phyloP scores from a whole-genome alignment of 2,113 vertebrate genomes.

The Colistium nudipinnis region DNA sequence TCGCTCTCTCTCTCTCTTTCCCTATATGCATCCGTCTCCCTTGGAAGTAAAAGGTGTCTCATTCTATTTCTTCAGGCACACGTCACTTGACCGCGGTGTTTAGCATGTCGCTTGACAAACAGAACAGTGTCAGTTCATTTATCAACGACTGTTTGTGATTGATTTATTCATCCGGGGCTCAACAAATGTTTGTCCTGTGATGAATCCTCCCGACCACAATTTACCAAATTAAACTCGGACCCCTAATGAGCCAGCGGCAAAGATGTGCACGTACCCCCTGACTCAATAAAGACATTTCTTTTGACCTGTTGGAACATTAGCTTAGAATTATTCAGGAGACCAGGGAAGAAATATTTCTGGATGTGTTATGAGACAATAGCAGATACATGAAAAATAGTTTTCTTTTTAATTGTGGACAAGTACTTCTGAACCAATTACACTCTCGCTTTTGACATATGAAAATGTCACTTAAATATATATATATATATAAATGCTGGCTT shows the following conservation, averaged over 20 bases:
- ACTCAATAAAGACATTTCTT: neutral
- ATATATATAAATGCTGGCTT: too few species aligned
- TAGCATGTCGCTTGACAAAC: slow-evolving; percentile 52
- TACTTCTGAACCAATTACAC: neutral
- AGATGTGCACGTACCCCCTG: neutral
- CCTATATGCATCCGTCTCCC: slow-evolving; percentile 58
- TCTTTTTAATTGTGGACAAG: neutral
- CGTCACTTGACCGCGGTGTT: slow-evolving; percentile 65
- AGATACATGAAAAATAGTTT: neutral
- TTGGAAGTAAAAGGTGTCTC: slow-evolving; percentile 68
- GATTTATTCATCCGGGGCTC: slow-evolving; percentile 72
- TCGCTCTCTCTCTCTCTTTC: slow-evolving; percentile 7
- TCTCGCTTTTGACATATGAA: too few species aligned
- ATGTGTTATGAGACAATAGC: neutral
- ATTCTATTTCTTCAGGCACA: slow-evolving; percentile 67
- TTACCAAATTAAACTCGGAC: slow-evolving; percentile 64
- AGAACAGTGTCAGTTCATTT: slow-evolving; percentile 68
- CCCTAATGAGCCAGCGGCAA: slow-evolving; percentile 37
- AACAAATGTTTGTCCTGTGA: slow-evolving; percentile 72
- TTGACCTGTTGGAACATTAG: neutral
- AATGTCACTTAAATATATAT: too few species aligned
- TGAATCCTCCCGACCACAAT: slow-evolving; percentile 60
- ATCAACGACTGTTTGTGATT: slow-evolving; percentile 68
- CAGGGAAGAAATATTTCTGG: neutral
- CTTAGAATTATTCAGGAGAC: neutral